Evolutionary conservation across 2,113 vertebrate species (phyloP), one percentile per base, ranked within the genome.

Genomic region (Micronycteris hirsuta): DNA sequence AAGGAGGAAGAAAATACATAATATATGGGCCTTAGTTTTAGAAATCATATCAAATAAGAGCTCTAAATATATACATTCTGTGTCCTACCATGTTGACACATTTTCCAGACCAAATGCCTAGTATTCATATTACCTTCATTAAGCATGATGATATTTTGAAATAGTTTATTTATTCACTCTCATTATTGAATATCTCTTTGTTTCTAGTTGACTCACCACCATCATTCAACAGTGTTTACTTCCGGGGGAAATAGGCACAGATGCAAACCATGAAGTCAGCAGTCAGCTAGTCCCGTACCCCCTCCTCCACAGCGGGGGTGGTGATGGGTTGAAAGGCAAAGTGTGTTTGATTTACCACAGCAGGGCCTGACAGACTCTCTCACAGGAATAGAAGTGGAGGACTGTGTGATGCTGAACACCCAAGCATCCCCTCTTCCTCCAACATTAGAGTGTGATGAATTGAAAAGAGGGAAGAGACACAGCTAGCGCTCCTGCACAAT

Each of bases 261-360:
- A 76, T 58, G 26, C 10, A 83, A 33, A 70, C 1, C 5, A 54
- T 24, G 4, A 71, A 52, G 1, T 77, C 85, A n/a, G 10, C 14
- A 17, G 19, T 67, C 45, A 61, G 0, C n/a, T 22, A 7, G 19
- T 22, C 24, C 16, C 38, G 36, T 15, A 8, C 4, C 7, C 4
- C 3, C 33, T 83, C 10, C 33, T 43, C 22, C 2, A 19, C 1
- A 77, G 70, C 0, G 3, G 10, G n/a, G 10, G 1, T 1, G 22
- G 49, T 0, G n/a, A 31, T 14, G 24, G 17, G 5, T 26, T 67
- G 12, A 47, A 76, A 54, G 7, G 14, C 14, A 63, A 45, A 22
- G 20, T 26, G 1, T 15, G 4, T 77, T 36, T 70, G 5, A 41
- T 82, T 71, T 63, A 54, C n/a, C 16, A 12, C 0, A 58, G 28